Base-by-base conservation (phyloP, 2,113 vertebrate genomes). In the Carassius carassius region DNA sequence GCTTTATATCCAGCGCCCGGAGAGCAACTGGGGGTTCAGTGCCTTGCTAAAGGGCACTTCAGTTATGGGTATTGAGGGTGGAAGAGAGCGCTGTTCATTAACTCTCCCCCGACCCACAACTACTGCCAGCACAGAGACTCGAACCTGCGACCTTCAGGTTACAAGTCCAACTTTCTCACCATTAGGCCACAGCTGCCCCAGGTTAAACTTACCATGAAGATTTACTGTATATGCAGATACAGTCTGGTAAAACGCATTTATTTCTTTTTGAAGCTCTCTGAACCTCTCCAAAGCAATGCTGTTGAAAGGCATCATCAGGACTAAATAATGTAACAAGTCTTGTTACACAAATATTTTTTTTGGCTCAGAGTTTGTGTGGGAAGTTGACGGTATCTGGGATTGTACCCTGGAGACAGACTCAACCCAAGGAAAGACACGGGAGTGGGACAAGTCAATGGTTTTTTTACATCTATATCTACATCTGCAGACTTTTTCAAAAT, bases 301-400 rank as follows among this genome's bases (percentile, higher is more conserved):
- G 77, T 62, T 65, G 58, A 65, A 25, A 63, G 37, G 58, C 58
- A 63, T 63, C 16, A 47, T 47, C n/a, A 79, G 23, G 35, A 47
- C 58, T 79, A 79, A 79, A 79, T 79, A 65, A 78, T 78, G 32
- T 21, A 78, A 41, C 51, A 60, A 79, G 77, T 44, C n/a, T 35
- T 25, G 35, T 12, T 37, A 60, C n/a, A 32, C 54, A 63, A 60
- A 79, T 63, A 63, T 37, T 79, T 29, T 63, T 79, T 79, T 44
- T 29, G 58, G 78, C 78, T 63, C 32, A 3, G 37, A 79, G 78
- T 79, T 2, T 47, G 13, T 25, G 41, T 63, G 78, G 58, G 58
- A 63, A 63, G 41, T 73, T 47, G 70, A 4, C 9, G 0, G 58
- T 62, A 63, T 79, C 37, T 63, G 78, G 58, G 58, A 79, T 79